Conservation (phyloP, 92 coral and sea anemone genomes). For the Porites rus region DNA sequence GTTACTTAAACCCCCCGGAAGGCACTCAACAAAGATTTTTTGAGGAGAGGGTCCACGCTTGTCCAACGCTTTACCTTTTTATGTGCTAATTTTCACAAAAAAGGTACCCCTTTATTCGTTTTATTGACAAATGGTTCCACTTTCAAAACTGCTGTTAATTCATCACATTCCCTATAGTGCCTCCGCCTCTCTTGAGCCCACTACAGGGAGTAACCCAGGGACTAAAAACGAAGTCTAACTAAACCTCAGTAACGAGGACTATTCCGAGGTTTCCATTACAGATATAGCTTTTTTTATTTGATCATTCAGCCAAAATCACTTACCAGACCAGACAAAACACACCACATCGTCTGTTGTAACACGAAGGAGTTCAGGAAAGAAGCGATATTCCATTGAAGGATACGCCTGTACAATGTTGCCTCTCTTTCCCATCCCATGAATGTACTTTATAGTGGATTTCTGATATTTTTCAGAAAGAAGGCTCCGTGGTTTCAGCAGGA, state of each 20-base stretch:
- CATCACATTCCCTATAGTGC: neutral
- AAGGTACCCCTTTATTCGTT: neutral
- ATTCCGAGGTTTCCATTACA: neutral
- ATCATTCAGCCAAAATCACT: neutral
- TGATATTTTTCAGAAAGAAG: neutral
- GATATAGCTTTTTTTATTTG: conserved; percentile 1
- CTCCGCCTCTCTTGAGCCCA: neutral
- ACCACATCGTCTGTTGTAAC: no score
- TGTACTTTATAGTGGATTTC: conserved; percentile 22
- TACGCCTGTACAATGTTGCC: conserved; percentile 40
- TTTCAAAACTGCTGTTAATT: neutral
- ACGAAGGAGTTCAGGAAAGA: no score
- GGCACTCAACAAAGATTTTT: no score
- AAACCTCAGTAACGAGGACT: neutral
- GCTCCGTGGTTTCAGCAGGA: conserved; percentile 15
- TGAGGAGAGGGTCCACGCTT: no score
- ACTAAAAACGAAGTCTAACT: no score
- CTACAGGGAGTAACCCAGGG: neutral
- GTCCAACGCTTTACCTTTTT: no score
- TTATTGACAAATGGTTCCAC: neutral
- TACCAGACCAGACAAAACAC: neutral
- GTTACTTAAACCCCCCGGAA: no score
- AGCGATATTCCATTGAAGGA: conserved; percentile 49
- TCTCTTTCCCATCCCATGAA: neutral
- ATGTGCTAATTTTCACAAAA: no score